Percentiles rank a stretch among this genome's conserved stretches.
These are phyloP conservation scores for Sicus ferrugineus DNA, from an alignment of 2,888 invertebrate genomes.

Conservation along the genomic window DNA sequence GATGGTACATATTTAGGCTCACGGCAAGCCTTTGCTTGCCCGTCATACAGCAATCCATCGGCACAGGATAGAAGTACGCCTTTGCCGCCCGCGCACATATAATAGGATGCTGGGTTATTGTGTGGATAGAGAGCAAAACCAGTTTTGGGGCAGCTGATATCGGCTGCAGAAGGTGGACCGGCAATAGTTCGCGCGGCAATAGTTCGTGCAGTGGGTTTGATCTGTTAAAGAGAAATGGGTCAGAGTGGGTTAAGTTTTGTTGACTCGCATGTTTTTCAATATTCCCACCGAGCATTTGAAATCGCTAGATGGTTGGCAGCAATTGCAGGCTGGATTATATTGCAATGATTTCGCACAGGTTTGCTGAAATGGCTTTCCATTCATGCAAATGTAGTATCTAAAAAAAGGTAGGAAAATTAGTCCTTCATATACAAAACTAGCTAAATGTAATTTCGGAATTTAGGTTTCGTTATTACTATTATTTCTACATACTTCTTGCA, in stretches of 20 bases:
- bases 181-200: conserved; percentile 33
- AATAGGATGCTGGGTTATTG: conserved; percentile 32
- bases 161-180: conserved; percentile 37
- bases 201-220: no score
- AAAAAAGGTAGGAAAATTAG: background rate
- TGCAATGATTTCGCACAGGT: conserved; percentile 40
- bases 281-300: conserved; percentile 43
- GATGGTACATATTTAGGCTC: conserved; percentile 33
- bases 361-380: conserved; percentile 38
- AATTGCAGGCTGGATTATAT: conserved; percentile 40
- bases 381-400: conserved; percentile 48
- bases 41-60: conserved; percentile 43
- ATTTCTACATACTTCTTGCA: conserved; percentile 41
- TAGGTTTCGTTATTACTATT: background rate
- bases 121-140: conserved; percentile 44
- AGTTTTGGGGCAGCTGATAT: conserved; percentile 41
- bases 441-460: no score
- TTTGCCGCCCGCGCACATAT: conserved; percentile 46
- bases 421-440: no score
- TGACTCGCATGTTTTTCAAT: no score
- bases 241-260: no score
- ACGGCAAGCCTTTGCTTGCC: conserved; percentile 39
- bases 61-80: conserved; percentile 45
- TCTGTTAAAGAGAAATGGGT: no score
- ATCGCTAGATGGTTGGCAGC: conserved; percentile 43